Base-by-base conservation (phyloP, 92 coral and sea anemone genomes). In the Epizoanthus illoricatus region DNA sequence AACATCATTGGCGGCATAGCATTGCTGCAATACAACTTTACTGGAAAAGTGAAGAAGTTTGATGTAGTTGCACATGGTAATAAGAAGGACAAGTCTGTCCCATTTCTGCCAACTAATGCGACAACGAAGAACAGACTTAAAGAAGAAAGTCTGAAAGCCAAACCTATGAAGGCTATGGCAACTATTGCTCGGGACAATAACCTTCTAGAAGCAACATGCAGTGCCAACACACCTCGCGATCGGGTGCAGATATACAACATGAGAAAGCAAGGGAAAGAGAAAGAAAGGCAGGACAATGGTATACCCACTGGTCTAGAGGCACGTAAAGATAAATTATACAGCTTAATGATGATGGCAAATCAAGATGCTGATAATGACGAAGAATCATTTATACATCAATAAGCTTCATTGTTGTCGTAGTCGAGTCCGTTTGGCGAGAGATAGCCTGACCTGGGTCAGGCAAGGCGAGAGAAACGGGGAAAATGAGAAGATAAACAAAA, bases 1-100 rank as follows among this genome's bases (percentile, higher is more conserved):
- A 62, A 71, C 21, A 58, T 76, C 62, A 59, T 75, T 63, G 45
- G 54, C 63, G 65, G 49, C 59, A 67, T 85, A 47, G 89, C 83
- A 76, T 18, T 85, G 55, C 70, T 85, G 64, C 92, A 89, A 45
- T 84, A 85, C 59, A 18, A n/a, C 33, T 85, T 85, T 84, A 74
- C 64, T 52, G 87, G 87, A 20, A 71, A 61, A 40, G 87, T 73
- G 74, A 62, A 70, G 15, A 39, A 59, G 36, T 73, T 84, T 65
- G 64, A 52, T 43, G 41, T 64, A 21, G 18, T 61, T 47, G 81
- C 81, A 61, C 87, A 84, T 84, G 87, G 87, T 57, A 73, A 74
- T 42, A 83, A 83, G 80, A 80, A 80, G 52, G 80, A 83, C 80
- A 71, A 70, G 57, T 28, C 42, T 7, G 41, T 83, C 11, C 80